These are phyloP conservation scores for Adelosebastes latens DNA, from an alignment of 2,797 vertebrate species.

Conservation along the genomic window DNA sequence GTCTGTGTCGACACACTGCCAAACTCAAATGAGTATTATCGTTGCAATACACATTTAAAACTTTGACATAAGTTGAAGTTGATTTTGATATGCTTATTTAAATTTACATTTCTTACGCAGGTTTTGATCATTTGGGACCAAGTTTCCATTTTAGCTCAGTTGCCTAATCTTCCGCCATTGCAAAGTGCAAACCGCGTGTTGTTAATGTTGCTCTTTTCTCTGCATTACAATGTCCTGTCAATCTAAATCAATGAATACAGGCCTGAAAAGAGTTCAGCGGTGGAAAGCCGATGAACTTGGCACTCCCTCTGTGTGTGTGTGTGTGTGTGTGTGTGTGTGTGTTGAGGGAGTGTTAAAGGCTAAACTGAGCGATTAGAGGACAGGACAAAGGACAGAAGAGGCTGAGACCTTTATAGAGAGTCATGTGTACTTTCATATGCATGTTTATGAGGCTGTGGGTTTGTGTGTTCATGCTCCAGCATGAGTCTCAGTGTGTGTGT, in stretches of 20 bases:
- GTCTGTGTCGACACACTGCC: not conserved
- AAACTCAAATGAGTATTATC: not conserved
- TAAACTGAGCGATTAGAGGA: slow-evolving; percentile 41
- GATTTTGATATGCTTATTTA: not conserved
- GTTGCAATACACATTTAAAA: not conserved
- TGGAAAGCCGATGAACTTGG: slow-evolving; percentile 38
- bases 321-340: not conserved
- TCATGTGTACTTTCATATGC: slow-evolving; percentile 25
- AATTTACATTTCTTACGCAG: not conserved
- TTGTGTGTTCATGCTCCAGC: slow-evolving; percentile 23
- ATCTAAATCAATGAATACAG: not conserved
- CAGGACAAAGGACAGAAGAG: slow-evolving; percentile 53
- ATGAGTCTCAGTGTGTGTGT: slow-evolving; percentile 10
- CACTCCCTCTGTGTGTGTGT: slow-evolving; percentile 2
- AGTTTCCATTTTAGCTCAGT: not conserved
- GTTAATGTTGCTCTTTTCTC: slow-evolving; percentile 3
- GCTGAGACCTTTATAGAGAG: slow-evolving; percentile 36
- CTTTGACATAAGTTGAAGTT: not conserved
- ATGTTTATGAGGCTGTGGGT: slow-evolving; percentile 37
- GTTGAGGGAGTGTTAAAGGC: slow-evolving; percentile 36
- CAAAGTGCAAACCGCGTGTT: not conserved
- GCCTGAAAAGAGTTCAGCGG: slow-evolving; percentile 12
- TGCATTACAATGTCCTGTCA: slow-evolving; percentile 4
- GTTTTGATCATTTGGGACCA: not conserved
- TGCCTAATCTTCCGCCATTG: not conserved